Evolutionary conservation across 2,797 vertebrate species (phyloP), one percentile per base, ranked within the genome.

Genomic region (Scomberomorus guttatus): DNA sequence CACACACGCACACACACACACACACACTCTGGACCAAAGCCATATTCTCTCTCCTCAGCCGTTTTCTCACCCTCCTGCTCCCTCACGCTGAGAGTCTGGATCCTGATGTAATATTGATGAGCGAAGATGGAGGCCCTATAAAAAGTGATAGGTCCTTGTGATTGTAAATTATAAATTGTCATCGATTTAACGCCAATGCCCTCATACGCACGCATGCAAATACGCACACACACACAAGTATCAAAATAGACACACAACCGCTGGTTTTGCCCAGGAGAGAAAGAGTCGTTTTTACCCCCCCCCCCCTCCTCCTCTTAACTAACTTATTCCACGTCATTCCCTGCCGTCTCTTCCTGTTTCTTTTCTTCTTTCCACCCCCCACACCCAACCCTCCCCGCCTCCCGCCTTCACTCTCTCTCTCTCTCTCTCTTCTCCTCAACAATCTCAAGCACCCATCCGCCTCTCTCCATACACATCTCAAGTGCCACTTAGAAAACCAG

Each of bases 101-200:
- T 91, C 92, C 96, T 97, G 97, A 98, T 99, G 97, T 97, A 98
- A 98, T 98, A 98, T 98, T 98, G 97, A 99, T 98, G 97, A 98
- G 96, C 85, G 90, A 94, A 95, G 96, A 97, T 97, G 95, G 95
- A 97, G 96, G 96, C 94, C 95, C 96, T 96, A 97, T 96, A 98
- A 97, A 97, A 97, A 98, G 96, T 97, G 97, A 98, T 97, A 96
- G 96, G 96, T 96, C 97, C 96, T 96, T 96, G 96, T 95, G 95
- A 97, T 97, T 96, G 96, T 97, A 98, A 98, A 98, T 99, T 98
- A 98, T 97, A 97, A 97, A 98, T 97, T 95, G 96, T 94, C 97
- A 98, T 98, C 91, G 97, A 98, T 98, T 98, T 97, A 95, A 95
- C 93, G 70, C 90, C 90, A 74, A 94, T 96, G 95, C 81, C 68